Conservation (phyloP, 2,113 vertebrate species). For the Rhinoderma darwinii region DNA sequence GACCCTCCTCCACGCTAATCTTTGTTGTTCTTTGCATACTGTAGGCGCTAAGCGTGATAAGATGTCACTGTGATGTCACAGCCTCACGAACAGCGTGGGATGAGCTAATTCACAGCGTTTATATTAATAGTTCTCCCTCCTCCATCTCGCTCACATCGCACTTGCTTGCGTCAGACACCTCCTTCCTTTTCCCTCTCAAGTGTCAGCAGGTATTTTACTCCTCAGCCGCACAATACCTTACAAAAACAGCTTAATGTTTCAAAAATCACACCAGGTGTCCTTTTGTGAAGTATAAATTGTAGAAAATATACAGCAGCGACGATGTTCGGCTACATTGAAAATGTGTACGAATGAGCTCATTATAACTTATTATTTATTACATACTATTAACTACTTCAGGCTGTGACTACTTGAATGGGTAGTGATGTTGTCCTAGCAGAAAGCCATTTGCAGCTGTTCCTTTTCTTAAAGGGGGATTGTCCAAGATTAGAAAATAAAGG, state of each 20-base stretch:
- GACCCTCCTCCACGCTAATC: conserved; percentile 24
- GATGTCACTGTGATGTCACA: conserved; percentile 59
- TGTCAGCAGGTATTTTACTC: conserved; percentile 60
- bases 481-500: too few species aligned
- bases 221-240: conserved; percentile 57
- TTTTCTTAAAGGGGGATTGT: background rate
- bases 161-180: conserved; percentile 53
- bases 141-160: conserved; percentile 39
- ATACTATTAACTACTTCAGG: background rate
- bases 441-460: too few species aligned
- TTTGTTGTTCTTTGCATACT: conserved; percentile 27
- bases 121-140: conserved; percentile 58
- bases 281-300: conserved; percentile 39
- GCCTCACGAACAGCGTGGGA: conserved; percentile 56
- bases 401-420: background rate
- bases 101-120: conserved; percentile 56
- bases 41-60: conserved; percentile 45
- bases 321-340: background rate
- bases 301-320: conserved; percentile 5
- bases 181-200: conserved; percentile 45
- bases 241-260: conserved; percentile 52
- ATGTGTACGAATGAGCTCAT: background rate
- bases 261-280: conserved; percentile 53
- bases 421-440: background rate
- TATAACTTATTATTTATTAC: background rate